Evolutionary conservation across 2,797 vertebrate genomes (phyloP), one percentile per base, ranked within the genome.

Genomic region (Brotula barbata): DNA sequence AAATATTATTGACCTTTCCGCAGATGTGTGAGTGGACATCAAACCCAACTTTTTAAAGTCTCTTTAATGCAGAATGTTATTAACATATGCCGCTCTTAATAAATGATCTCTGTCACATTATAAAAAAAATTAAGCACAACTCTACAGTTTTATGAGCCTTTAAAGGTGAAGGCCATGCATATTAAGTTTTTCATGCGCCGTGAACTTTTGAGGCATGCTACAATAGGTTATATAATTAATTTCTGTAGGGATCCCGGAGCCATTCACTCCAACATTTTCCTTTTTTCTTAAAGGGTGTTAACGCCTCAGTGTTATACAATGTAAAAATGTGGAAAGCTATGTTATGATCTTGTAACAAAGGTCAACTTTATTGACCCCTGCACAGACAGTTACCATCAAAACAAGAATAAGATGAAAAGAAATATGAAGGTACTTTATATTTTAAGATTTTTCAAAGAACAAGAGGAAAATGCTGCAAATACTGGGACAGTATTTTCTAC

Each of bases 91-190:
- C 88, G 87, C 89, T 95, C 94, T 95, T 93, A 92, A 95, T 95
- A 94, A 94, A 96, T 93, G 90, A 88, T 90, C 91, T 85, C 88
- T 91, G 91, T 89, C 90, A 93, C 91, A 93, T 94, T 94, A 93
- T 94, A 92, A 93, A 92, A 68, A 94, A 92, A 94, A 93, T 92
- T 92, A 94, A 93, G 93, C 92, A 93, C 93, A 92, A 94, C 93
- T 91, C 84, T 86, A 86, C 91, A 90, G 90, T 94, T 94, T 96
- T 96, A 97, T 91, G 93, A 92, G 89, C 89, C 91, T 89, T 92
- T 95, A 95, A 96, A 96, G 94, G 93, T 91, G 93, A 93, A 93
- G 93, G 94, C 88, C 92, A 92, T 88, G 89, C 91, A 94, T 93
- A 96, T 95, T 95, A 93, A 95, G 93, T 93, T 93, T 90, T 93